These are phyloP conservation scores for Passer domesticus DNA, from an alignment of 2,113 vertebrate genomes.

Conservation along the genomic window DNA sequence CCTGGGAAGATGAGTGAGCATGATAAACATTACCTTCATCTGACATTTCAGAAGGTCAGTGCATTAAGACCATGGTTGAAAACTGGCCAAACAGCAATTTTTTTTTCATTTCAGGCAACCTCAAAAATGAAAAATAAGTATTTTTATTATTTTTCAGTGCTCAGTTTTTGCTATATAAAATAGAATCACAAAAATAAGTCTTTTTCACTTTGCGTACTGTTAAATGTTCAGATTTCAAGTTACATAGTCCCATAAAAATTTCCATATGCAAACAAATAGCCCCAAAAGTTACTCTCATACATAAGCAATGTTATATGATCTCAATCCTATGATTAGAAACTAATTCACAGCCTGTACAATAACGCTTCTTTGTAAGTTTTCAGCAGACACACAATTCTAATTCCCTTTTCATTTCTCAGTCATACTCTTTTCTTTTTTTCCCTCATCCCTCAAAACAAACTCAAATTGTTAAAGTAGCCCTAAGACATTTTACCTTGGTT, in stretches of 20 bases:
- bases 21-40: background rate
- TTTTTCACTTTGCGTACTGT: background rate
- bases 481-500: background rate
- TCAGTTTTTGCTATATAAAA: background rate
- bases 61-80: background rate
- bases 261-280: background rate
- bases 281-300: background rate
- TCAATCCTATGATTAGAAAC: background rate
- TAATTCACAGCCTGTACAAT: background rate
- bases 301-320: background rate
- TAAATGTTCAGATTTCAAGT: background rate
- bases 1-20: background rate
- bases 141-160: background rate
- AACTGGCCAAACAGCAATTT: background rate
- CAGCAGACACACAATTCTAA: background rate
- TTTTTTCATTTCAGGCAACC: background rate
- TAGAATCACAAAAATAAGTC: background rate
- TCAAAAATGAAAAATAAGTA: background rate
- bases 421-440: fast-evolving
- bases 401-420: background rate
- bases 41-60: background rate
- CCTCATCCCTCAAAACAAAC: background rate
- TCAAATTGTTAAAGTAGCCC: background rate
- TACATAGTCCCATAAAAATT: background rate
- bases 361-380: background rate